Base-by-base conservation (phyloP, 1,140 invertebrate genomes). In the Drosophila subpulchrella region DNA sequence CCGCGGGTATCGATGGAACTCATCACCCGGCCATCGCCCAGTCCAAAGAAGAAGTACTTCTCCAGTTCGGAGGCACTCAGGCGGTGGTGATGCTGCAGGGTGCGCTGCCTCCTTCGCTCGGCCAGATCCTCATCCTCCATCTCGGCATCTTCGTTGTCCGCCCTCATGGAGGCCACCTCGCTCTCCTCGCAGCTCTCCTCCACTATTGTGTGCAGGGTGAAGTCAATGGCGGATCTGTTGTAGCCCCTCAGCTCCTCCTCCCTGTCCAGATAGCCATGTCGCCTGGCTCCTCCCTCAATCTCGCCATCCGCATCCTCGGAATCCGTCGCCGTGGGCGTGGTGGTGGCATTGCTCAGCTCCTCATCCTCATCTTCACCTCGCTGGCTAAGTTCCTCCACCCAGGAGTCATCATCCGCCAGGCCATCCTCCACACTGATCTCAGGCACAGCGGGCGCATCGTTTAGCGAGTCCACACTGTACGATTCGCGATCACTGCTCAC, bases 141-240 rank as follows among this genome's bases (percentile, higher is more conserved):
- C 15, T 76, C 75, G 15, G 61, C 53, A 7, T 91, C 89, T 11
- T 91, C 90, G 13, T 88, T 88, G 42, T 91, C 90, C 8, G 78
- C 78, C 5, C 91, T 55, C 57, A 90, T 63, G 4, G 88, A 92
- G 83, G 96, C 96, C 47, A 95, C 95, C 92, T 96, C 96, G 91
- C 95, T 98, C 91, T 98, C 97, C 92, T 98, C 97, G 89, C 97
- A 98, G 67, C 97, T 97, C 92, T 98, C 97, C 93, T 98, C 97
- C 0, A 98, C 95, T 75, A 98, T 98, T 0, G 97, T 98, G 78
- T 98, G 97, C 53, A 98, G 93, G 0, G 97, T 98, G 75, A 98
- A 97, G 92, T 98, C 97, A 72, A 97, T 96, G 3, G 95, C 95
- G 32, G 96, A 95, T 15, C 96, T 93, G 83, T 96, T 95, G 81